Conservation (phyloP, 64 coral and sea anemone species). For the Actinia tenebrosa region DNA sequence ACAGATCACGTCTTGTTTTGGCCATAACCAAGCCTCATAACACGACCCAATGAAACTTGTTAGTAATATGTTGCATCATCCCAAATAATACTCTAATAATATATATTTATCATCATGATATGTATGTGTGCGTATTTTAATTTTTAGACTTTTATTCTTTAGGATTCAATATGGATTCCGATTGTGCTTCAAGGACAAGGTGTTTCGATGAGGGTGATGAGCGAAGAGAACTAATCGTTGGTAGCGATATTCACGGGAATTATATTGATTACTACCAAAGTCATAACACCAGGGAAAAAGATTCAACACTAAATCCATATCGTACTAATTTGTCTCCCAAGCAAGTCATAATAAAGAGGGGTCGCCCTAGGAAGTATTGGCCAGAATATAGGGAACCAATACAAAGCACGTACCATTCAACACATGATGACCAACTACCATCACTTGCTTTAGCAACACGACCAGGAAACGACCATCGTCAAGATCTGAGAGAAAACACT, state of each 20-base stretch:
- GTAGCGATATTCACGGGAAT: not conserved
- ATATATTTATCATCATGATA: too few relatives aligned
- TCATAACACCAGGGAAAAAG: not conserved
- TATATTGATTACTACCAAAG: too few relatives aligned
- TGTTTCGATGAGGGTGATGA: not conserved
- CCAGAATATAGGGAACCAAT: not conserved
- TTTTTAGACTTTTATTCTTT: not conserved
- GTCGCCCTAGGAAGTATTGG: not conserved
- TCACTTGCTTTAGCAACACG: not conserved
- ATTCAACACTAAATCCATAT: not conserved
- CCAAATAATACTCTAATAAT: too few relatives aligned
- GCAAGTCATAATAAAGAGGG: not conserved
- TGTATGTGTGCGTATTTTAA: not conserved
- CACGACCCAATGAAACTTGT: too few relatives aligned
- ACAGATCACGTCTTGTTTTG: too few relatives aligned
- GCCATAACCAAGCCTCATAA: too few relatives aligned
- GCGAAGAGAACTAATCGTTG: not conserved
- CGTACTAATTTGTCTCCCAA: not conserved
- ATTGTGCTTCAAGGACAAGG: not conserved
- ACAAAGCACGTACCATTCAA: not conserved
- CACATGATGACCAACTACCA: not conserved
- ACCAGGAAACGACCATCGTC: not conserved
- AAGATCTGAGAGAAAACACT: not conserved
- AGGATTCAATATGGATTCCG: not conserved
- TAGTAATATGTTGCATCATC: too few relatives aligned